Evolutionary conservation across 2,888 invertebrate genomes (phyloP).

Genomic region (Cybosia mesomella): DNA sequence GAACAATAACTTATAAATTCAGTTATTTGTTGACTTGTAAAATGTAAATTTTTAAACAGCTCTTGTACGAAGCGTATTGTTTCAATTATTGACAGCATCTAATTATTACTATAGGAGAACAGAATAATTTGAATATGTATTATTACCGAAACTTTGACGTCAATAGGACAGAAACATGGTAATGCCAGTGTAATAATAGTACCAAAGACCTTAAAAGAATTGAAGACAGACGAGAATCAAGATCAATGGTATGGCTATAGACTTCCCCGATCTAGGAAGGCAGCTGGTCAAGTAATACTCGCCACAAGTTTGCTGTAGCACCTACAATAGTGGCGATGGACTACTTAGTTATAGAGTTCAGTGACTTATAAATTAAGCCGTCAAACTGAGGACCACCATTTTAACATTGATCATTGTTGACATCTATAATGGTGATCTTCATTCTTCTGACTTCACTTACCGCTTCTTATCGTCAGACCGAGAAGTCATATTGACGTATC

Average conservation of each 20-base stretch:
- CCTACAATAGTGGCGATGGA: neutral
- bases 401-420: no score
- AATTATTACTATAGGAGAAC: neutral
- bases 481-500: no score
- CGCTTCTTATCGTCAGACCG: no score
- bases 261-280: neutral
- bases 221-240: neutral
- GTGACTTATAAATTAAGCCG: neutral
- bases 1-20: neutral
- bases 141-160: neutral
- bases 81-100: neutral
- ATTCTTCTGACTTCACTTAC: no score
- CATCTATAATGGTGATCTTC: no score
- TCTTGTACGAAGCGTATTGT: neutral
- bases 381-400: neutral
- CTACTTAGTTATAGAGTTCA: neutral
- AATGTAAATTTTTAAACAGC: neutral
- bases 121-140: constrained; percentile 4
- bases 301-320: neutral
- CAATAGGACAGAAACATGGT: neutral
- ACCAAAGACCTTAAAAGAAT: neutral
- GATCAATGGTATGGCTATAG: neutral
- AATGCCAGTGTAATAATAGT: neutral
- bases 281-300: neutral
- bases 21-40: neutral